Conservation (phyloP, 2,797 vertebrate species). For the Phataginus tetradactyla region DNA sequence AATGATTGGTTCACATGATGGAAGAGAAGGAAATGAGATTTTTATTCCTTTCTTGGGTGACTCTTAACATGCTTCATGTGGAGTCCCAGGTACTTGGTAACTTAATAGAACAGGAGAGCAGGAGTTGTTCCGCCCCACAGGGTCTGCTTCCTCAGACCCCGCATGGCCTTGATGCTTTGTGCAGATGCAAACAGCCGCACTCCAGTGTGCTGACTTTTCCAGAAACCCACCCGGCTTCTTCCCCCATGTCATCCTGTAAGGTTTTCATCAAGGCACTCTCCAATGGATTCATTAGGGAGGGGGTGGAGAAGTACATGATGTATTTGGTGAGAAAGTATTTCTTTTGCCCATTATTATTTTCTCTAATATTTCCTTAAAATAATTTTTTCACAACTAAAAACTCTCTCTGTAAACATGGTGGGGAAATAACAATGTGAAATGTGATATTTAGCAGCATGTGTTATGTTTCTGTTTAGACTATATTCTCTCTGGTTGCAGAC, state of each 20-base stretch:
- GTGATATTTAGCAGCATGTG: background rate
- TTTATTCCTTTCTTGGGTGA: background rate
- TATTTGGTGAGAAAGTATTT: background rate
- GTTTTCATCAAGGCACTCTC: background rate
- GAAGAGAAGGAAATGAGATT: background rate
- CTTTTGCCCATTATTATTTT: background rate
- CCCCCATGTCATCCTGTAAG: background rate
- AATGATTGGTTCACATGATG: accelerated
- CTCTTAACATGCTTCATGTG: background rate
- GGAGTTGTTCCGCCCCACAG: background rate
- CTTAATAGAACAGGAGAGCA: background rate
- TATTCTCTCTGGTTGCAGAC: background rate
- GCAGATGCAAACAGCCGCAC: too few species aligned
- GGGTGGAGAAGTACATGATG: background rate
- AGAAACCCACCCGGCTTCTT: background rate
- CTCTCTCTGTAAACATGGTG: background rate
- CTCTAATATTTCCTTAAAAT: conserved; percentile 46
- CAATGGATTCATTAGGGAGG: background rate
- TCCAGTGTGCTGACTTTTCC: accelerated
- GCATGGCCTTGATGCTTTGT: background rate
- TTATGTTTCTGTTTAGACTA: conserved; percentile 53
- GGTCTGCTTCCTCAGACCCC: background rate
- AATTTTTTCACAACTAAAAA: conserved; percentile 44
- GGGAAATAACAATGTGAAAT: background rate
- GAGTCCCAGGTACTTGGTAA: too few species aligned